Conservation (phyloP, 2,113 vertebrate genomes). For the Hypanus sabinus region DNA sequence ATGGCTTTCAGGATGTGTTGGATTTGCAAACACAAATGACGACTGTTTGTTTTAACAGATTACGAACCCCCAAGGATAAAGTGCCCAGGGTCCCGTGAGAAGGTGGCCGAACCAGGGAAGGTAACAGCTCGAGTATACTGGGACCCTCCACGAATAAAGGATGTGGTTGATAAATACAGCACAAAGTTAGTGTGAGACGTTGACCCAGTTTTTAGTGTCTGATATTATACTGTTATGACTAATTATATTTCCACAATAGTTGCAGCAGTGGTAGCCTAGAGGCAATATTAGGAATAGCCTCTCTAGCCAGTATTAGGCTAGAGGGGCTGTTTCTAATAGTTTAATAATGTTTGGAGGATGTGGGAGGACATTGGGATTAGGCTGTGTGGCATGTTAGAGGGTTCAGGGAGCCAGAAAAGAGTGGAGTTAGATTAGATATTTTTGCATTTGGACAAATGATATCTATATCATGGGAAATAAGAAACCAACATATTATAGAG, state of each 20-base stretch:
- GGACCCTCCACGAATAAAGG: slow-evolving; percentile 77
- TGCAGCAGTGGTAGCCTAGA: too few relatives aligned
- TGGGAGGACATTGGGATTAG: background rate
- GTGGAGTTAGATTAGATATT: too few relatives aligned
- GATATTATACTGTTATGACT: background rate
- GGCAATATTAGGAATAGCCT: too few relatives aligned
- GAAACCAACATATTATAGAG: too few relatives aligned
- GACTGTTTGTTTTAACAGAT: slow-evolving; percentile 60
- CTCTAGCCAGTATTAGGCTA: too few relatives aligned
- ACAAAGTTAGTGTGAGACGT: slow-evolving; percentile 60
- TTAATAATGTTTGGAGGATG: background rate
- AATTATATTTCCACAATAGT: background rate
- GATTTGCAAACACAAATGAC: background rate
- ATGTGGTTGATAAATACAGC: slow-evolving; percentile 75
- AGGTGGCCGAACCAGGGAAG: slow-evolving; percentile 79
- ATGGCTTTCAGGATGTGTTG: background rate
- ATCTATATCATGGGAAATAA: too few relatives aligned
- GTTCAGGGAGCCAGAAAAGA: too few relatives aligned
- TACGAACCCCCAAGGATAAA: slow-evolving; percentile 84
- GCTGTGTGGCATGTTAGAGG: background rate
- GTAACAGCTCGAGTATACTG: slow-evolving; percentile 75
- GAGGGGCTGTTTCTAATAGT: too few relatives aligned
- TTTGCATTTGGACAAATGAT: too few relatives aligned
- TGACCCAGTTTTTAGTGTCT: background rate
- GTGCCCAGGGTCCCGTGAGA: slow-evolving; percentile 78